Evolutionary conservation across 2,888 invertebrate genomes (phyloP), one percentile per base, ranked within the genome.

Genomic region (Drymonia ruficornis): DNA sequence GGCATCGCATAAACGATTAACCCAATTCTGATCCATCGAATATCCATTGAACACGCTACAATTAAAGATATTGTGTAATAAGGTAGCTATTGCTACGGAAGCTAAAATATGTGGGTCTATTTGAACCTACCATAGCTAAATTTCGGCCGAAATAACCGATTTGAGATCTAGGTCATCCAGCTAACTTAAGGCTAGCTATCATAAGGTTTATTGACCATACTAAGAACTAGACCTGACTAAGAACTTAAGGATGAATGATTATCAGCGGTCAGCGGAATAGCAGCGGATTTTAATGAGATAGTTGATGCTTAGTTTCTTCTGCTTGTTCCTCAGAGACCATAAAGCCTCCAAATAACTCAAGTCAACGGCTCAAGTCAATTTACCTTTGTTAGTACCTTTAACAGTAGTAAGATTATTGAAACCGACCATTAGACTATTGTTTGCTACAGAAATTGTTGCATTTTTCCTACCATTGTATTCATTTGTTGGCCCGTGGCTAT

Each of bases 1-100:
- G 28, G 28, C 45, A 11, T 45, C 45, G 15, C 45, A 45, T 45
- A 28, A 45, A 13, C 45, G 28, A 28, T 45, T 45, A 28, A 45
- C 45, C 28, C 28, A 45, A 28, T 45, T 45, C 28, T 2, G 8
- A 28, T 28, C 23, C 43, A n/a, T 45, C 15, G 9, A 28, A 45
- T 8, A 45, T 28, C 45, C 28, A 28, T 28, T 15, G 6, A 28
- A 45, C 28, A 45, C 15, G 45, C 45, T n/a, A 45, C 45, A 45
- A n/a, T 44, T 44, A 12, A 23, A 13, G 13, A 23, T 8, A 15
- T 45, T 45, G 45, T 28, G 45, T 28, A 45, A 28, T n/a, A 45
- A 23, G 18, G 45, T 28, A n/a, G 28, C 19, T 19, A 19, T 45
- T 45, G 28, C 8, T 45, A 4, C 45, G 28, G 28, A 45, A 45